A percentile compares a stretch with the other conserved stretches of the same genome.
phyloP scores from a whole-genome alignment of 2,113 vertebrate genomes.

The Galemys pyrenaicus region DNA sequence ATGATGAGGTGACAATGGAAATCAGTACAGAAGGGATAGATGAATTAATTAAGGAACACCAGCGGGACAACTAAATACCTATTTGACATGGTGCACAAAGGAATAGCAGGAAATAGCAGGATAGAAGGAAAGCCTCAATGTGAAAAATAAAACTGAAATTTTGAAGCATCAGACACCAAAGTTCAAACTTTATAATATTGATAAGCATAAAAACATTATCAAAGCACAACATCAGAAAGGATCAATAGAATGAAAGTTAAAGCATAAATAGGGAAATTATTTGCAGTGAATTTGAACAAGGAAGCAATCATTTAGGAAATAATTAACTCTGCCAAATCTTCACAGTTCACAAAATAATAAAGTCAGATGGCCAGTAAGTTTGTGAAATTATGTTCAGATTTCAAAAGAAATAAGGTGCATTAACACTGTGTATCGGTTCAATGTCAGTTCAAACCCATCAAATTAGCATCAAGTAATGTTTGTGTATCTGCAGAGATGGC shows the following conservation, averaged over 20 bases:
- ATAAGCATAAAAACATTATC: not conserved
- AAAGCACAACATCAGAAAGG: not conserved
- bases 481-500: not conserved
- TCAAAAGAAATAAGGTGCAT: not conserved
- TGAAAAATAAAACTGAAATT: not conserved
- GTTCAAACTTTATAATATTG: not conserved
- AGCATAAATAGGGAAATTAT: not conserved
- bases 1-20: not conserved
- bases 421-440: not conserved
- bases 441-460: not conserved
- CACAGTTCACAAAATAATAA: not conserved
- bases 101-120: too few species aligned
- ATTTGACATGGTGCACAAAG: not conserved
- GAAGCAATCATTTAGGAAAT: not conserved
- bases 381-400: conserved; percentile 22
- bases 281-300: not conserved
- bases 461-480: not conserved
- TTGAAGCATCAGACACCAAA: not conserved
- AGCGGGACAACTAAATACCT: not conserved
- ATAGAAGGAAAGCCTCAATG: not conserved
- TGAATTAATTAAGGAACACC: not conserved
- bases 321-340: not conserved
- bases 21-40: not conserved
- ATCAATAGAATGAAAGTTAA: not conserved
- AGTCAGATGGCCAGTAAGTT: not conserved